Percentiles rank a stretch among this genome's conserved stretches.
phyloP scores from a whole-genome alignment of 2,888 invertebrate genomes.

The Drosophila cyrtoloma region DNA sequence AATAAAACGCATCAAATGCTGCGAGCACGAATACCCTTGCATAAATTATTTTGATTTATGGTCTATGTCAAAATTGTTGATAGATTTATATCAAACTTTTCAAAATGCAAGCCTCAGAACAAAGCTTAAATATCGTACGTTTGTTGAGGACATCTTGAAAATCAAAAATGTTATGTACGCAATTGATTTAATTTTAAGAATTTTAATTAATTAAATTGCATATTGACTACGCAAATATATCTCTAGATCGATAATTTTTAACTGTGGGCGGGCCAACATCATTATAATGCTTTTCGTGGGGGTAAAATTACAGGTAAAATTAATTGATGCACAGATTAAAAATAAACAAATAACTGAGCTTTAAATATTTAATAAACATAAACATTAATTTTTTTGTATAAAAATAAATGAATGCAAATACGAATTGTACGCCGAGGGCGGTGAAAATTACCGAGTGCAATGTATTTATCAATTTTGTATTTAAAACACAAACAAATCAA shows the following conservation, averaged over 20 bases:
- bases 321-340: constrained; percentile 26
- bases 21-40: background rate
- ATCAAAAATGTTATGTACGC: background rate
- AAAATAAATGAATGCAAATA: constrained; percentile 9
- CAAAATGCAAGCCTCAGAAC: background rate
- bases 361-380: constrained; percentile 68
- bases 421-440: background rate
- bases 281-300: background rate
- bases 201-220: background rate
- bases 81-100: too few species aligned
- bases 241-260: background rate
- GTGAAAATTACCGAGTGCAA: constrained; percentile 14
- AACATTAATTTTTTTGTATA: constrained; percentile 23
- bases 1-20: constrained; percentile 26
- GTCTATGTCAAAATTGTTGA: too few species aligned
- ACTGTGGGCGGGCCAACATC: background rate
- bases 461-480: constrained; percentile 42
- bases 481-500: constrained; percentile 48
- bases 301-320: background rate
- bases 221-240: background rate
- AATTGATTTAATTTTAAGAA: background rate
- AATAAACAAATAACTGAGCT: constrained; percentile 45
- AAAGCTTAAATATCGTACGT: background rate
- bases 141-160: background rate
- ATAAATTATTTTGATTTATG: background rate